A percentile compares a stretch with the other conserved stretches of the same genome.
These are phyloP conservation scores for Jacana jacana DNA, from an alignment of 2,113 vertebrate species.

Conservation along the genomic window DNA sequence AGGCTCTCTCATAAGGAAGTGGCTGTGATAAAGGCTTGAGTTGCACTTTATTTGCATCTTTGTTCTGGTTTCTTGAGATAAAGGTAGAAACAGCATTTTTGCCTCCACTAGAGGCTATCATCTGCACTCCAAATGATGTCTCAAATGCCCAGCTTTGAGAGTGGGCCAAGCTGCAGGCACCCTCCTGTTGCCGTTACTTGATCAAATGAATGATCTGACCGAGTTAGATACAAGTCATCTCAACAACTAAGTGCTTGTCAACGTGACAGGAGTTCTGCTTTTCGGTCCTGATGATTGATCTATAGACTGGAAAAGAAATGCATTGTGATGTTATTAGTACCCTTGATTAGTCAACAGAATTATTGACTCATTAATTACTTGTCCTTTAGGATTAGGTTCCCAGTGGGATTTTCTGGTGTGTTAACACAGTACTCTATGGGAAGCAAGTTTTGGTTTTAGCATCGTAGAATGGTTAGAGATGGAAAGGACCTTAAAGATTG, in stretches of 20 bases:
- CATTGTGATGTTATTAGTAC: neutral
- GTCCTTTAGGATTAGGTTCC: neutral
- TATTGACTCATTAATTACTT: rapidly evolving
- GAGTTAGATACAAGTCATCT: neutral
- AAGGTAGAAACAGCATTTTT: neutral
- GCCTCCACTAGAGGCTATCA: neutral
- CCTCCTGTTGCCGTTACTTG: neutral
- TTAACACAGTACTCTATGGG: neutral
- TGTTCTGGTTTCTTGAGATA: neutral
- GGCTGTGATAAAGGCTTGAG: neutral
- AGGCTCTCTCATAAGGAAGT: neutral
- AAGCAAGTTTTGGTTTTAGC: neutral
- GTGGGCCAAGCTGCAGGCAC: neutral
- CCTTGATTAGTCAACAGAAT: neutral
- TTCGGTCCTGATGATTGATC: neutral
- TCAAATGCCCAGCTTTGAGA: neutral
- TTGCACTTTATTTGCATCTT: neutral
- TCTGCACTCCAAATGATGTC: neutral
- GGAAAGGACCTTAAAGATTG: no score
- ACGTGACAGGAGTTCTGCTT: neutral
- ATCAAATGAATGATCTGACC: neutral
- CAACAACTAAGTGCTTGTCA: neutral
- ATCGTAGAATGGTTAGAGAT: no score
- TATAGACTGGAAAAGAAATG: neutral
- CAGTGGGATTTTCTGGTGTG: neutral